A percentile compares a stretch with the other conserved stretches of the same genome.
These are phyloP conservation scores for Scelioninae gen. 2 DNA, from an alignment of 2,888 invertebrate species.

Conservation along the genomic window DNA sequence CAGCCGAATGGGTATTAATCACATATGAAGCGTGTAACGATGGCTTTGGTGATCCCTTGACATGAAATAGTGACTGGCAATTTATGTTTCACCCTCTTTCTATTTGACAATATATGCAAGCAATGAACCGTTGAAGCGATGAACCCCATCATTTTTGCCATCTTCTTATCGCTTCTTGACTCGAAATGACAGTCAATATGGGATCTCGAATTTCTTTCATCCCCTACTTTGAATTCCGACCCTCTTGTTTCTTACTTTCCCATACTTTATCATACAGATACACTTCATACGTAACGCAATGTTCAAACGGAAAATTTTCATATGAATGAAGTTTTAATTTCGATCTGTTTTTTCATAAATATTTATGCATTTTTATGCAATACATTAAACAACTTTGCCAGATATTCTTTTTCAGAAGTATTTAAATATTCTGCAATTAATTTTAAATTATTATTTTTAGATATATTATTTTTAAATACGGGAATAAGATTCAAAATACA, in stretches of 20 bases:
- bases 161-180: slow-evolving; percentile 54
- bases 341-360: too few species aligned
- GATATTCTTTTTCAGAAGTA: too few species aligned
- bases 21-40: slow-evolving; percentile 31
- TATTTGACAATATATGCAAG: slow-evolving; percentile 55
- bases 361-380: too few species aligned
- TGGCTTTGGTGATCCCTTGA: slow-evolving; percentile 37
- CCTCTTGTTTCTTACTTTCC: slow-evolving; percentile 35
- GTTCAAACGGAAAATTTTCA: too few species aligned
- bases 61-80: slow-evolving; percentile 37
- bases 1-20: slow-evolving; percentile 55
- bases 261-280: slow-evolving; percentile 35
- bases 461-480: too few species aligned
- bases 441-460: too few species aligned
- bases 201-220: slow-evolving; percentile 37
- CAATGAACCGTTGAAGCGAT: slow-evolving; percentile 46
- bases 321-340: too few species aligned
- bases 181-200: slow-evolving; percentile 54
- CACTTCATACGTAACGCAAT: slow-evolving; percentile 9
- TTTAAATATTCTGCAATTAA: too few species aligned
- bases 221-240: slow-evolving; percentile 34
- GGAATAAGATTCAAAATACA: too few species aligned
- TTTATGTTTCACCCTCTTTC: slow-evolving; percentile 51
- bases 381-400: too few species aligned
- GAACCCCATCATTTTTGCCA: slow-evolving; percentile 52